Base-by-base conservation (phyloP, 2,797 vertebrate genomes). In the Brotogeris chrysoptera region DNA sequence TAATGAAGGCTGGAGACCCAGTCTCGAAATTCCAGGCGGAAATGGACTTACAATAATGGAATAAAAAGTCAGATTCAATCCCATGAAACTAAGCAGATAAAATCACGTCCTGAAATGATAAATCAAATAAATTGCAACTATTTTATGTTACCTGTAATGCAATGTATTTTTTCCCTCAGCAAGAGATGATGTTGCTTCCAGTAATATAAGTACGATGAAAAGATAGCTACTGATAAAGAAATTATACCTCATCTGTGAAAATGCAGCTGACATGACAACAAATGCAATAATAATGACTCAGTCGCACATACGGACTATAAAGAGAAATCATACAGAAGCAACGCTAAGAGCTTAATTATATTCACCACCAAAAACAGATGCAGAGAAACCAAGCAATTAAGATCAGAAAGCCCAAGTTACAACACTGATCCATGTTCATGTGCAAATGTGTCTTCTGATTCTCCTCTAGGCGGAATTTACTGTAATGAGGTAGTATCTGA, bases 131-230 rank as follows among this genome's bases (percentile, higher is more conserved):
- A 41, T 27, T 32, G 11, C 41, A 85, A 47, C 43, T 52, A 81
- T 76, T 90, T 77, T 84, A 38, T 76, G 91, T 93, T 64, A 69
- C 39, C 23, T 66, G 21, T 44, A 77, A 85, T 36, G 28, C 34
- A 78, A 68, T 11, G 9, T 36, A 30, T 61, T 44, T 39, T 74
- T 81, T 73, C 27, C 27, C 64, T 64, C 74, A 49, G 16, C 87
- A 89, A 85, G 46, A 87, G 28, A 70, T 52, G 0, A 64, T 60
- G 38, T 34, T 80, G 30, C 36, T 87, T 77, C 47, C 30, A 60
- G 23, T 77, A 94, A 82, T 27, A 82, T 11, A 76, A 69, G 27
- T 38, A 70, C 55, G 64, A 80, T 60, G 32, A 85, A 55, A 79
- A 21, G 43, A 50, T 30, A 52, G 53, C 47, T 86, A 36, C 27